phyloP scores from a whole-genome alignment of 2,888 invertebrate species.

The Epistrophe eligans region DNA sequence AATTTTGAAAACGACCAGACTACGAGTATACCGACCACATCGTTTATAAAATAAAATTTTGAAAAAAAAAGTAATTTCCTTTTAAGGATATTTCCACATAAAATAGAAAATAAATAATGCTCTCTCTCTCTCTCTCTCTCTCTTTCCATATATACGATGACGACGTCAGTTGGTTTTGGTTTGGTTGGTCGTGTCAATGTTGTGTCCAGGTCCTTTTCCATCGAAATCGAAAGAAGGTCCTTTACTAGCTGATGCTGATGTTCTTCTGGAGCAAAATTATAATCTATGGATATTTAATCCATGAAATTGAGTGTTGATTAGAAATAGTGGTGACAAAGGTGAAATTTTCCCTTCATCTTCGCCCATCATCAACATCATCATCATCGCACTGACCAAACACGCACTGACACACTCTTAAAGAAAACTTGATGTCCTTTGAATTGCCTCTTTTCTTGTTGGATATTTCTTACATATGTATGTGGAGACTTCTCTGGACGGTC shows the following conservation, averaged over 20 bases:
- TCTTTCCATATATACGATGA: too few species aligned
- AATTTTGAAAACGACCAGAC: conserved; percentile 46
- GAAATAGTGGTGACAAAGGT: conserved; percentile 72
- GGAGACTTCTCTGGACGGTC: background rate
- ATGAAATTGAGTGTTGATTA: conserved; percentile 75
- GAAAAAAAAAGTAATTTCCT: conserved; percentile 57
- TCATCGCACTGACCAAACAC: background rate
- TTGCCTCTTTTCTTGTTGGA: background rate
- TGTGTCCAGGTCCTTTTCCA: conserved; percentile 26
- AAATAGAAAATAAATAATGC: conserved; percentile 25
- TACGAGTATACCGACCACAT: background rate
- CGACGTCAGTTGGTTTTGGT: too few species aligned
- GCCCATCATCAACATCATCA: conserved; percentile 2
- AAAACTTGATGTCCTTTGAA: conserved; percentile 5
- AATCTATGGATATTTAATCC: conserved; percentile 69
- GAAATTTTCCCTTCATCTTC: conserved; percentile 36
- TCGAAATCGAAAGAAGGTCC: conserved; percentile 32
- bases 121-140: too few species aligned
- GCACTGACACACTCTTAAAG: background rate
- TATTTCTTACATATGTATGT: background rate
- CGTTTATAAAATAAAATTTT: background rate
- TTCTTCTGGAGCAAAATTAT: conserved; percentile 42
- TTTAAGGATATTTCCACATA: conserved; percentile 28
- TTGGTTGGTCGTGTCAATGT: conserved; percentile 8
- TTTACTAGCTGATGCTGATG: conserved; percentile 16